These are phyloP conservation scores for Bostrychus sinensis DNA, from an alignment of 2,113 vertebrate species.

Conservation along the genomic window DNA sequence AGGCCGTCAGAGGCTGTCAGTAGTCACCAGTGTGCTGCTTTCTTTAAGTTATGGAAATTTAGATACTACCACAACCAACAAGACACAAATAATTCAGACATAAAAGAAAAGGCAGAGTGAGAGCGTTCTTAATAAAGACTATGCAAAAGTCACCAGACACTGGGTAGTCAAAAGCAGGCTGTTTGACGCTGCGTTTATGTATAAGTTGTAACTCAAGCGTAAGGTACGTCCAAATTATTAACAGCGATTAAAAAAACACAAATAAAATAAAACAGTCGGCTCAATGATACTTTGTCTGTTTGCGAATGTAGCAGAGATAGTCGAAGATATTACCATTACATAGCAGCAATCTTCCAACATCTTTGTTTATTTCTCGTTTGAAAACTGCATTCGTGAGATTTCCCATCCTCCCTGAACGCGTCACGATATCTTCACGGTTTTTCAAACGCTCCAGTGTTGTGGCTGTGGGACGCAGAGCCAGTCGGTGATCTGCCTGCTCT, in stretches of 20 bases:
- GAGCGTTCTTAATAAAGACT: neutral
- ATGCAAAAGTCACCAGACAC: neutral
- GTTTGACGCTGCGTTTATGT: slow-evolving; percentile 16
- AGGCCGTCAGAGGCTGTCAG: slow-evolving; percentile 14
- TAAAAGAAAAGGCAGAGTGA: neutral
- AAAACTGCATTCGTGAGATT: neutral
- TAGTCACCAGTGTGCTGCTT: neutral
- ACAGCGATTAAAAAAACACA: neutral
- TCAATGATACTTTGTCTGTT: neutral
- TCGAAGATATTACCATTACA: too few species aligned
- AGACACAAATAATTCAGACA: neutral
- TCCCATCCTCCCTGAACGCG: slow-evolving; percentile 31
- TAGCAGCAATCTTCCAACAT: too few species aligned
- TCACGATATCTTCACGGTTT: slow-evolving; percentile 3
- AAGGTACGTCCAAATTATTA: too few species aligned
- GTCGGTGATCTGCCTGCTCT: slow-evolving; percentile 21
- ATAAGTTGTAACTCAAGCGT: neutral
- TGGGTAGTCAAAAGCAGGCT: slow-evolving; percentile 51
- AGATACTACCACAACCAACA: neutral
- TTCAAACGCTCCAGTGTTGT: slow-evolving; percentile 38
- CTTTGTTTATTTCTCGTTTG: too few species aligned
- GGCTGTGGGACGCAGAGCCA: neutral
- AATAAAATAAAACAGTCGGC: neutral
- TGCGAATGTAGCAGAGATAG: neutral
- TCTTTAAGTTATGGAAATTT: slow-evolving; percentile 1